A percentile compares a stretch with the other conserved stretches of the same genome.
These are phyloP conservation scores for Phalacrocorax carbo DNA, from an alignment of 2,113 vertebrate genomes.

Conservation along the genomic window DNA sequence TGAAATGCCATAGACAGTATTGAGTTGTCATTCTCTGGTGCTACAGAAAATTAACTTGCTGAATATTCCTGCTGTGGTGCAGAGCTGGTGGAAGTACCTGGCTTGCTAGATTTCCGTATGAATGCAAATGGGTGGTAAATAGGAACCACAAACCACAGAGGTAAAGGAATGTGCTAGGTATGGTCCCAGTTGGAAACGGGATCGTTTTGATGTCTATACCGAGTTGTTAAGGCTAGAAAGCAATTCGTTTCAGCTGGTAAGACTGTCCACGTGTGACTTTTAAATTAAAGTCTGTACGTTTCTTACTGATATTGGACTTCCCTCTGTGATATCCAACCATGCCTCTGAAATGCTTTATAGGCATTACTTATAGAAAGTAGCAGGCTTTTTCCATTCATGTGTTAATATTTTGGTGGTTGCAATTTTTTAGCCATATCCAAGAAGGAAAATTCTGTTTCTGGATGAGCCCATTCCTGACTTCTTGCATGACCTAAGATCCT, in stretches of 20 bases:
- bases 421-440: neutral
- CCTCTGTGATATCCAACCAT: neutral
- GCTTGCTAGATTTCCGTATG: neutral
- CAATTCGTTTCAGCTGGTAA: neutral
- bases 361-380: neutral
- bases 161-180: neutral
- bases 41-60: neutral
- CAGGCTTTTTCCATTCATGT: neutral
- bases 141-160: neutral
- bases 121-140: neutral
- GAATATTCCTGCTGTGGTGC: neutral
- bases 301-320: neutral
- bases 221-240: neutral
- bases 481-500: neutral
- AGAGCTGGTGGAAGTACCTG: neutral
- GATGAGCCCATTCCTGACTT: neutral
- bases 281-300: neutral
- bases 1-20: neutral
- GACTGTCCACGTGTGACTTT: neutral
- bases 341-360: neutral
- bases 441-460: neutral
- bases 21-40: neutral
- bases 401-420: neutral
- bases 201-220: neutral
- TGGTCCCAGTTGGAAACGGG: neutral